Evolutionary conservation across 2,113 vertebrate species (phyloP).

Genomic region (Amblyornis subalaris): DNA sequence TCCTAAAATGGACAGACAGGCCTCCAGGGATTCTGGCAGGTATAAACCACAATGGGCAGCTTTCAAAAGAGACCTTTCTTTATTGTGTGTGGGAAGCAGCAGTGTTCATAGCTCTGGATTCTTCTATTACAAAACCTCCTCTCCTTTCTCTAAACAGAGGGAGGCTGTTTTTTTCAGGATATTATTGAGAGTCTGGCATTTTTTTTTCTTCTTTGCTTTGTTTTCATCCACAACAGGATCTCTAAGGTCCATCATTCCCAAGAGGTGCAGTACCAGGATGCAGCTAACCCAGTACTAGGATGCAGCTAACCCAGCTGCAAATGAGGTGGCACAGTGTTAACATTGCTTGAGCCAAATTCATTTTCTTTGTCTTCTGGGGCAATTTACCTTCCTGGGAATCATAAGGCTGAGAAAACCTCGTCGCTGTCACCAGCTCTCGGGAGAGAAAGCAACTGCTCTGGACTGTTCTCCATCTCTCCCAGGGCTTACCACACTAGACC

Average conservation of each 20-base stretch:
- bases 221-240: not conserved
- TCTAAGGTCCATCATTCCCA: not conserved
- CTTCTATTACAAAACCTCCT: not conserved
- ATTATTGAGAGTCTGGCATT: not conserved
- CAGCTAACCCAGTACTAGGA: not conserved
- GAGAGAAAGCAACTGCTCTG: not conserved
- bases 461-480: not conserved
- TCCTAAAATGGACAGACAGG: not conserved
- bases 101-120: not conserved
- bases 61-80: not conserved
- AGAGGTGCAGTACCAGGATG: not conserved
- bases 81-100: not conserved
- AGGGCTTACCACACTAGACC: not conserved
- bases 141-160: not conserved
- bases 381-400: not conserved
- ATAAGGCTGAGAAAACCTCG: not conserved
- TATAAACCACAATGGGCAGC: not conserved
- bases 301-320: not conserved
- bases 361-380: not conserved
- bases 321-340: not conserved
- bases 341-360: not conserved
- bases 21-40: not conserved
- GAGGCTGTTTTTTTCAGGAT: not conserved
- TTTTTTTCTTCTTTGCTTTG: not conserved
- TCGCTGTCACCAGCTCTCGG: fast-evolving